Percentiles rank a stretch among this genome's conserved stretches.
phyloP scores from a whole-genome alignment of 1,140 invertebrate species.

The Zaprionus africanus region DNA sequence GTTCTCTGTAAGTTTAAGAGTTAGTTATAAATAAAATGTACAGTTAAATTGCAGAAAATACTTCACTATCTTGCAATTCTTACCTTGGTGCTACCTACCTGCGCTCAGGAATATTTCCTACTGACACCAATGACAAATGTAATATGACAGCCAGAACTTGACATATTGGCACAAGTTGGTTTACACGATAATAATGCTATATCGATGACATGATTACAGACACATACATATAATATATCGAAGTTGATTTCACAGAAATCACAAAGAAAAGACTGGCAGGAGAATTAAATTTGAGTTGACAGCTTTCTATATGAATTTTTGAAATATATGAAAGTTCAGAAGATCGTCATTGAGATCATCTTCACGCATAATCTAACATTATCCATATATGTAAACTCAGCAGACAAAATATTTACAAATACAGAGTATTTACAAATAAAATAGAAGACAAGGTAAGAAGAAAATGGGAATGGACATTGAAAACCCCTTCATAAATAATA shows the following conservation, averaged over 20 bases:
- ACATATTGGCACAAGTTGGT: background rate
- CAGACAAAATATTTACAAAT: background rate
- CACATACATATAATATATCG: background rate
- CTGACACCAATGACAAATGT: conserved; percentile 1
- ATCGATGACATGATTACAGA: background rate
- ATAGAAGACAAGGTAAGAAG: too few relatives aligned
- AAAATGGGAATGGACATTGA: too few relatives aligned
- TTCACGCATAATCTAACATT: too few relatives aligned
- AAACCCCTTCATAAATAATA: background rate
- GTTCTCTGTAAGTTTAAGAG: background rate
- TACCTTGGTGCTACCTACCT: background rate
- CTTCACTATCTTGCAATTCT: background rate
- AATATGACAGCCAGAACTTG: background rate
- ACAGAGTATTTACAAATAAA: background rate
- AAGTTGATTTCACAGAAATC: background rate
- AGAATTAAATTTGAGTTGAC: too few relatives aligned
- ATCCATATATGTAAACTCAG: background rate
- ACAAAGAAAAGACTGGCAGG: background rate
- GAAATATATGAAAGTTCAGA: background rate
- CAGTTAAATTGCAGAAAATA: background rate
- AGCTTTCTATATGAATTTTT: background rate
- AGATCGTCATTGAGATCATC: too few relatives aligned
- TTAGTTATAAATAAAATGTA: background rate
- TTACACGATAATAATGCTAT: background rate
- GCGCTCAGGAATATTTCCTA: background rate